Conservation (phyloP, 2,113 vertebrate genomes). For the Macroglossus sobrinus region DNA sequence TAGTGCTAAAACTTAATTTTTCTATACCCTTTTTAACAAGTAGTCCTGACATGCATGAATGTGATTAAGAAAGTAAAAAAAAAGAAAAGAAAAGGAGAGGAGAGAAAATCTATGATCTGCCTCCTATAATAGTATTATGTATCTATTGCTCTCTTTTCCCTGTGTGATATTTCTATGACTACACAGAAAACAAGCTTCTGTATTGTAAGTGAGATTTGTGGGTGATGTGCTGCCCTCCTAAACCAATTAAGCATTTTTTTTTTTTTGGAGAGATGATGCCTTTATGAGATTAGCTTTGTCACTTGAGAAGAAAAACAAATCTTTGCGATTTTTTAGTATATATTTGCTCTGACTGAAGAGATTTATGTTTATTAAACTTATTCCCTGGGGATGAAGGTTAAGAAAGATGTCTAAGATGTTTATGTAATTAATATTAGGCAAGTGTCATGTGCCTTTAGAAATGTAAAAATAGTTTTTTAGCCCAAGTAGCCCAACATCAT, state of each 20-base stretch:
- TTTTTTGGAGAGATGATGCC: background rate
- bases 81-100: background rate
- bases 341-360: background rate
- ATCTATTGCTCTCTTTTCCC: background rate
- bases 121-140: background rate
- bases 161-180: background rate
- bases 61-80: background rate
- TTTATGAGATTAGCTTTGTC: constrained; percentile 14
- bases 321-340: background rate
- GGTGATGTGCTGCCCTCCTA: background rate
- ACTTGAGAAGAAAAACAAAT: background rate
- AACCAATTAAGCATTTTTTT: background rate
- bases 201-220: background rate
- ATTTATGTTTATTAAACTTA: background rate
- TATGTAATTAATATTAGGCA: background rate
- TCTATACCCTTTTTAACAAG: background rate
- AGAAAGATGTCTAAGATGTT: background rate
- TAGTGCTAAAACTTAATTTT: background rate
- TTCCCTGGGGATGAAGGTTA: background rate
- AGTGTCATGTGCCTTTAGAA: background rate
- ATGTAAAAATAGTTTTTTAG: background rate
- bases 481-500: background rate
- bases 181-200: background rate
- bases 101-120: background rate
- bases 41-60: background rate